Evolutionary conservation across 2,888 invertebrate species (phyloP).

Genomic region (Oscheius onirici): DNA sequence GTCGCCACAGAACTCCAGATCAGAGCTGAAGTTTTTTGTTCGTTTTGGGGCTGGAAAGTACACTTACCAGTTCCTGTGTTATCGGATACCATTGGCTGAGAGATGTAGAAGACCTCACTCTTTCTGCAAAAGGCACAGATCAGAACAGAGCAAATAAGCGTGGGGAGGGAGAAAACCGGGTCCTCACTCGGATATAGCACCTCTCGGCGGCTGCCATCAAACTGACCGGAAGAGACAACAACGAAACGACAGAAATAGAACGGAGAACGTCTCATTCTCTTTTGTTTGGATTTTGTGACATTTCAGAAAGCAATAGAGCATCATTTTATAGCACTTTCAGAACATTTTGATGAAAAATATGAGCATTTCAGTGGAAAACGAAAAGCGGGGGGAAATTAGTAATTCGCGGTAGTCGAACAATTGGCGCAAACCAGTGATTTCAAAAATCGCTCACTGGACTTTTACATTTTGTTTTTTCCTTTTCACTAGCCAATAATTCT

Average conservation of each 20-base stretch:
- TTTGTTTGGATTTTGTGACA: background rate
- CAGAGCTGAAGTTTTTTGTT: slow-evolving; percentile 30
- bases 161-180: background rate
- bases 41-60: too few species aligned
- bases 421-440: too few species aligned
- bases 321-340: too few species aligned
- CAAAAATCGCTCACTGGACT: too few species aligned
- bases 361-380: too few species aligned
- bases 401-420: too few species aligned
- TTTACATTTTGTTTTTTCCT: too few species aligned
- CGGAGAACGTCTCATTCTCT: background rate
- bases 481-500: too few species aligned
- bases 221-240: background rate
- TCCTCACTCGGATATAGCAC: background rate
- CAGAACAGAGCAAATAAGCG: slow-evolving; percentile 12
- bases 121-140: slow-evolving; percentile 15
- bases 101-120: too few species aligned
- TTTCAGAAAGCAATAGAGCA: background rate
- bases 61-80: background rate
- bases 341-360: too few species aligned
- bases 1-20: slow-evolving; percentile 72
- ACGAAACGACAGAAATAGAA: background rate
- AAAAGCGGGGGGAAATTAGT: too few species aligned
- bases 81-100: too few species aligned
- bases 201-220: background rate